These are phyloP conservation scores for Amorpha juglandis DNA, from an alignment of 2,888 invertebrate species.

Conservation along the genomic window DNA sequence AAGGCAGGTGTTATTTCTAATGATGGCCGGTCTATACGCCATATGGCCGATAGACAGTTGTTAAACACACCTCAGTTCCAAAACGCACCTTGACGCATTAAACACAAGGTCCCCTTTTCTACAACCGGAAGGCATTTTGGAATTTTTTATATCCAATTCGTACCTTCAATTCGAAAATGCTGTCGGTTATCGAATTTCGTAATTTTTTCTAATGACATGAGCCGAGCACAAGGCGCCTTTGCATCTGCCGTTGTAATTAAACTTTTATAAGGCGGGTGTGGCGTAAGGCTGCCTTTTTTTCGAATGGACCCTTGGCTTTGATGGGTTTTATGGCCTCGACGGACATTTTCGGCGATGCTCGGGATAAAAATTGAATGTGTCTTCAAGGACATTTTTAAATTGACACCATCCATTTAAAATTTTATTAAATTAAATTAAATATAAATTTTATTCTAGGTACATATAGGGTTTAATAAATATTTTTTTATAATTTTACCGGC, in stretches of 20 bases:
- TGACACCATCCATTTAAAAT: not conserved
- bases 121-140: not conserved
- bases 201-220: constrained; percentile 48
- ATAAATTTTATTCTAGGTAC: too few relatives aligned
- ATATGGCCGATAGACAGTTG: constrained; percentile 46
- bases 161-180: not conserved
- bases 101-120: not conserved
- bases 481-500: too few relatives aligned
- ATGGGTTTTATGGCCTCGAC: not conserved
- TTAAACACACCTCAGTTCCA: not conserved
- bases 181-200: constrained; percentile 30
- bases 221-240: constrained; percentile 47
- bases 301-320: constrained; percentile 17
- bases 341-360: not conserved
- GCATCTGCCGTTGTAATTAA: constrained; percentile 50
- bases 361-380: not conserved
- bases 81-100: not conserved
- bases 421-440: too few relatives aligned
- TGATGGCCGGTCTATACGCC: constrained; percentile 51
- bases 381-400: not conserved
- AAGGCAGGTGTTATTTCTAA: constrained; percentile 69
- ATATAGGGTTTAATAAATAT: too few relatives aligned
- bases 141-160: constrained; percentile 9
- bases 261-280: constrained; percentile 19
- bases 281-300: constrained; percentile 10